A percentile compares a stretch with the other conserved stretches of the same genome.
phyloP scores from a whole-genome alignment of 2,113 vertebrate genomes.

The Gymnorhina tibicen region DNA sequence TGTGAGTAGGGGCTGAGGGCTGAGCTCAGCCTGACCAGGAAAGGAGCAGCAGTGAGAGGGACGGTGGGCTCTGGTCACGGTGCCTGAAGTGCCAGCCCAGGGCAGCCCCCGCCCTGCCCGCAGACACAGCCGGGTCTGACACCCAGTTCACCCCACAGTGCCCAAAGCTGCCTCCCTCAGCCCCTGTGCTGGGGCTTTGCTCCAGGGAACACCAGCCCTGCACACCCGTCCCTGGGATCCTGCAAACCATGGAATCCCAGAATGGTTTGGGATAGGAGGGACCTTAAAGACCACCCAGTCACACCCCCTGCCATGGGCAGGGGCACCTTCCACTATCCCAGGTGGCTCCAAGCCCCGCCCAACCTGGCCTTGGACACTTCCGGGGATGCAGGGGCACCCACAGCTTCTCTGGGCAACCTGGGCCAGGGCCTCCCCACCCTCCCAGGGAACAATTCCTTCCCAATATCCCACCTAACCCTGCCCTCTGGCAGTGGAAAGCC shows the following conservation, averaged over 20 bases:
- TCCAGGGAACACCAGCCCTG: not conserved
- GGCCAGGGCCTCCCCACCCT: accelerated
- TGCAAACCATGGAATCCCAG: not conserved
- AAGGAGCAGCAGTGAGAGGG: not conserved
- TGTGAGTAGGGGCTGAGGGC: not conserved
- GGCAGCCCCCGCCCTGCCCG: not conserved
- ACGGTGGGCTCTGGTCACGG: accelerated
- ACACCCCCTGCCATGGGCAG: not conserved
- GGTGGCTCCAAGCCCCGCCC: accelerated
- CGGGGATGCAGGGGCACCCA: not conserved
- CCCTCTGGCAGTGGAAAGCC: not conserved
- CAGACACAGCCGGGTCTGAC: not conserved
- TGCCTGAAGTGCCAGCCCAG: not conserved
- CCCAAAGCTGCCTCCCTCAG: not conserved
- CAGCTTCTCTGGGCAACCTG: accelerated
- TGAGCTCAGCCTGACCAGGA: not conserved
- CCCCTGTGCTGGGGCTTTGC: not conserved
- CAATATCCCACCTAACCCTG: not conserved
- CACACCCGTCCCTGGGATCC: not conserved
- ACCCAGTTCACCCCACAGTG: not conserved
- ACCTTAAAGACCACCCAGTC: not conserved
- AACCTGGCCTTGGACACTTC: accelerated
- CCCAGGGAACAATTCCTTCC: not conserved
- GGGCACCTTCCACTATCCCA: not conserved
- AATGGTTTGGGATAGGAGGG: not conserved